These are phyloP conservation scores for Sympetrum striolatum DNA, from an alignment of 2,888 invertebrate species.

Conservation along the genomic window DNA sequence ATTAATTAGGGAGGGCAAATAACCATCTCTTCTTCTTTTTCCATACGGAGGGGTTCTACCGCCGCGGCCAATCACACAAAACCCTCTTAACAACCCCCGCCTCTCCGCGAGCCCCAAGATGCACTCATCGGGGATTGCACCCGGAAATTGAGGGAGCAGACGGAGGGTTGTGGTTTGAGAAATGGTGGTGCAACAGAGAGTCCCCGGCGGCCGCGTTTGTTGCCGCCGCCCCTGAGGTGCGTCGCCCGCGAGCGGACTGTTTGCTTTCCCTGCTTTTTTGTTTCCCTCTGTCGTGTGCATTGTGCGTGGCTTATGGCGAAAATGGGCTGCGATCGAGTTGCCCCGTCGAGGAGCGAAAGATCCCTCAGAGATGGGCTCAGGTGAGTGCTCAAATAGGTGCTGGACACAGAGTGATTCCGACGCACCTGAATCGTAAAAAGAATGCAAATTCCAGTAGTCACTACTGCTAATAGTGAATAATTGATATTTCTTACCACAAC, in stretches of 20 bases:
- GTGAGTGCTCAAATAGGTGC: too few relatives aligned
- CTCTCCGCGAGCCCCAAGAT: conserved; percentile 52
- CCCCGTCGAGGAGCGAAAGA: too few relatives aligned
- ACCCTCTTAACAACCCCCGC: conserved; percentile 45
- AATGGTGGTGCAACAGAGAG: background rate
- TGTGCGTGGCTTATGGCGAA: too few relatives aligned
- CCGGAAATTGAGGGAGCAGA: conserved; percentile 46
- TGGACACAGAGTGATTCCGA: too few relatives aligned
- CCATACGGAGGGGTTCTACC: conserved; percentile 16
- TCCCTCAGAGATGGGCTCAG: too few relatives aligned
- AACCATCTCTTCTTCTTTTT: conserved; percentile 15
- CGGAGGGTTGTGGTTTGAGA: conserved; percentile 18
- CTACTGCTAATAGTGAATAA: too few relatives aligned
- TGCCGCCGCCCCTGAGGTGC: background rate
- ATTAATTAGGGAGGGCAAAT: conserved; percentile 41
- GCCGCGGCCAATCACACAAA: conserved; percentile 41
- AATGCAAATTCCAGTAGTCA: too few relatives aligned
- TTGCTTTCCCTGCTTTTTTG: background rate
- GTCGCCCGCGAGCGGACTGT: background rate
- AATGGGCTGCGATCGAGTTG: too few relatives aligned
- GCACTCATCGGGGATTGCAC: conserved; percentile 49
- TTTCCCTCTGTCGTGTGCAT: background rate
- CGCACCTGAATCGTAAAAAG: too few relatives aligned
- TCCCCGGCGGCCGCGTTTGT: conserved; percentile 25
- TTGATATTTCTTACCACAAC: too few relatives aligned